Base-by-base conservation (phyloP, 2,888 invertebrate genomes). In the Bhutanitis thaidina region DNA sequence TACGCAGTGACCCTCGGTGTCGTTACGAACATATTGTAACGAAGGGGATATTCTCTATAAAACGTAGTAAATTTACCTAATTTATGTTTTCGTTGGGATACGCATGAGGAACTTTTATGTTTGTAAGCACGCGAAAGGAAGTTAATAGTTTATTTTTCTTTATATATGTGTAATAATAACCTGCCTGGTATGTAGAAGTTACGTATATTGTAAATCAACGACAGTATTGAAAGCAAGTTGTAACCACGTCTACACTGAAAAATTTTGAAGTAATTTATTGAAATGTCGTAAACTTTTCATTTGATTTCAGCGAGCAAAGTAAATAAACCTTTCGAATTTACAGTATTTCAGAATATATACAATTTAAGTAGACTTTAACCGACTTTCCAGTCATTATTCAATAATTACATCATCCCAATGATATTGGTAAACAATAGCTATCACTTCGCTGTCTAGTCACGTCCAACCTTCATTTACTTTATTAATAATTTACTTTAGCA, bases 21-120 rank as follows among this genome's bases (percentile, higher is more conserved):
- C 80, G 77, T 81, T 84, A 79, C 77, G 69, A 77, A 82, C 88
- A 87, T 88, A 88, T 84, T 86, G 87, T 82, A 80, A 77, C 73
- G 72, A 81, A 83, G 89, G 83, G 88, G 87, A 87, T 85, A 79
- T 73, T 83, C 80, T 82, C 74, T 79, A 80, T 82, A 82, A 74
- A 74, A 67, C 67, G 71, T 65, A 74, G 70, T 87, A 82, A 84
- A 84, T 89, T 86, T 80, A 78, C 80, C 77, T 84, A 87, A 88
- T 87, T 89, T 88, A 88, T 86, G 86, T 82, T 85, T 84, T 81
- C 74, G 80, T 85, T 78, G 74, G 80, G 81, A 80, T 85, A 87
- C 84, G 84, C 87, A 87, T 76, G 85, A 81, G 77, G 70, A 85
- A 82, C 72, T 88, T 89, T 88, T 87, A 88, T 88, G 85, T 80